phyloP scores from a whole-genome alignment of 1,140 invertebrate species.

The Hyphantria cunea region DNA sequence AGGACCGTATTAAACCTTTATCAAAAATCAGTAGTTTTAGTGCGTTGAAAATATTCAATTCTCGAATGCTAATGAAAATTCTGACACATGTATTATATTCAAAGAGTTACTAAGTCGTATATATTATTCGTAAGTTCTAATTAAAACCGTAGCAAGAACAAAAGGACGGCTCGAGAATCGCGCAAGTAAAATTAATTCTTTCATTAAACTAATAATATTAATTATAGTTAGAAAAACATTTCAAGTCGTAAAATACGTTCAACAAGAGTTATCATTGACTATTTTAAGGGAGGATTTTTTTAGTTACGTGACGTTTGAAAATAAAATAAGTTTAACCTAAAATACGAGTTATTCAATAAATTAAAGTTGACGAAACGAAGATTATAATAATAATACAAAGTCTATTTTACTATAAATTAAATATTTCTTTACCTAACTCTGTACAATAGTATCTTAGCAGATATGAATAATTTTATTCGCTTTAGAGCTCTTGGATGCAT shows the following conservation, averaged over 20 bases:
- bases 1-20: too few relatives aligned
- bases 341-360: too few relatives aligned
- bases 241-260: neutral
- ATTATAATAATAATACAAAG: too few relatives aligned
- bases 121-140: neutral
- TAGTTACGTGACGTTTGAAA: too few relatives aligned
- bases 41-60: conserved; percentile 2
- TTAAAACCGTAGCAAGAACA: neutral
- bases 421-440: too few relatives aligned
- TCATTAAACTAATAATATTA: neutral
- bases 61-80: neutral
- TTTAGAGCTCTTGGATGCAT: conserved; percentile 4
- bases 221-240: neutral
- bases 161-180: neutral
- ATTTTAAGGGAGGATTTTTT: too few relatives aligned
- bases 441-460: neutral
- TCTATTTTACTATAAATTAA: too few relatives aligned
- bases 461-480: neutral
- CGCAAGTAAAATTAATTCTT: neutral
- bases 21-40: too few relatives aligned
- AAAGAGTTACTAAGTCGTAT: neutral
- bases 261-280: too few relatives aligned
- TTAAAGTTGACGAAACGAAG: too few relatives aligned
- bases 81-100: too few relatives aligned
- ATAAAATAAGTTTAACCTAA: too few relatives aligned